Percentiles rank a stretch among this genome's conserved stretches.
phyloP scores from a whole-genome alignment of 2,888 invertebrate species.

The Callimorpha dominula region DNA sequence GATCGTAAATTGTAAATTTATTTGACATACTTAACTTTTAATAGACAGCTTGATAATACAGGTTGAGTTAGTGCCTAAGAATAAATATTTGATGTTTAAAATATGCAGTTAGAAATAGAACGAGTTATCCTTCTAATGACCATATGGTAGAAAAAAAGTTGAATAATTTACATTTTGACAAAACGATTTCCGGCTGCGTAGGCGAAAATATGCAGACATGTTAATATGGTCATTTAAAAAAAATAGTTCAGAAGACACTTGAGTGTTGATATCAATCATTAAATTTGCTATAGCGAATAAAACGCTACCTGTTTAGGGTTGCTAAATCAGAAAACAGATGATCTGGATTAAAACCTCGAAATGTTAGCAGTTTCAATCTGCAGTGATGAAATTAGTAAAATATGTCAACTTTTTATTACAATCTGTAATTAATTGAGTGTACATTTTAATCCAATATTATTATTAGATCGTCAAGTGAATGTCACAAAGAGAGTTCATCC shows the following conservation, averaged over 20 bases:
- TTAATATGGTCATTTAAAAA: slow-evolving; percentile 42
- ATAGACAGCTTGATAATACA: not conserved
- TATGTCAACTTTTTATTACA: not conserved
- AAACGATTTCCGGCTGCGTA: slow-evolving; percentile 47
- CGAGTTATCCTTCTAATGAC: slow-evolving; percentile 29
- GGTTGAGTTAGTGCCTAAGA: slow-evolving; percentile 15
- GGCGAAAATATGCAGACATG: slow-evolving; percentile 34
- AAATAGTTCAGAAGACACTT: slow-evolving; percentile 26
- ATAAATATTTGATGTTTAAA: slow-evolving; percentile 32
- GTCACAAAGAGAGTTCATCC: too few relatives aligned
- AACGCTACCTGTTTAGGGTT: slow-evolving; percentile 16
- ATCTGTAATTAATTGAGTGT: not conserved
- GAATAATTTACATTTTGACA: slow-evolving; percentile 32
- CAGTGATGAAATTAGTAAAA: not conserved
- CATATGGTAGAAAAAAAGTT: slow-evolving; percentile 27
- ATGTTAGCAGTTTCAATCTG: not conserved
- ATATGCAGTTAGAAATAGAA: slow-evolving; percentile 37
- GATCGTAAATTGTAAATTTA: not conserved
- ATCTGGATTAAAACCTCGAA: not conserved
- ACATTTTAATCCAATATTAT: not conserved
- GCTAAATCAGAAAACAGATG: not conserved
- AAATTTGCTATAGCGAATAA: slow-evolving; percentile 44
- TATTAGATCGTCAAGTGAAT: too few relatives aligned
- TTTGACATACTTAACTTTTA: not conserved
- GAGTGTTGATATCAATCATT: slow-evolving; percentile 40